A percentile compares a stretch with the other conserved stretches of the same genome.
Evolutionary conservation across 2,113 vertebrate species (phyloP).

Genomic region (Salminus brasiliensis): DNA sequence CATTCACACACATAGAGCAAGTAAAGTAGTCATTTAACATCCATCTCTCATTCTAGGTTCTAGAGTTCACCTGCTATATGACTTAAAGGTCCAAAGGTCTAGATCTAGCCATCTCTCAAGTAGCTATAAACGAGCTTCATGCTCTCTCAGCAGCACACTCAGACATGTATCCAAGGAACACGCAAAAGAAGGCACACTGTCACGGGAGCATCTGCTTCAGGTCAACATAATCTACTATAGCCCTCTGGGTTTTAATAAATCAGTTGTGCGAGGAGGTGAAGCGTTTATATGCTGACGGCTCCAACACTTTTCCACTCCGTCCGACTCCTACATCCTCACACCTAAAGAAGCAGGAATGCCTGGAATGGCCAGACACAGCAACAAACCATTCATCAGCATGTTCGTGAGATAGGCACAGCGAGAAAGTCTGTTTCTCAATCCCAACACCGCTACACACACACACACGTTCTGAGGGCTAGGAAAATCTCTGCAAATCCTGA

Average conservation of each 20-base stretch:
- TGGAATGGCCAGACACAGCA: slow-evolving; percentile 21
- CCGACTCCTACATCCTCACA: slow-evolving; percentile 22
- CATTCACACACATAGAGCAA: too few species aligned
- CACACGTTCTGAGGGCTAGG: background rate
- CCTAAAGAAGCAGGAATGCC: slow-evolving; percentile 29
- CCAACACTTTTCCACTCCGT: slow-evolving; percentile 28
- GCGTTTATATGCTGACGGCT: slow-evolving; percentile 1
- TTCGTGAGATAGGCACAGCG: background rate
- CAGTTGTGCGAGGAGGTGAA: background rate
- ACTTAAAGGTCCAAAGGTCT: background rate
- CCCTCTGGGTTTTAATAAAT: slow-evolving; percentile 28
- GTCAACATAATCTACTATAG: slow-evolving; percentile 5
- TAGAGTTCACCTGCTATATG: too few species aligned
- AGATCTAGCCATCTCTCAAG: too few species aligned
- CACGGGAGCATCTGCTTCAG: slow-evolving; percentile 39
- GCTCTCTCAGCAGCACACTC: background rate
- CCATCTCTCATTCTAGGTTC: too few species aligned
- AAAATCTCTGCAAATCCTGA: slow-evolving; percentile 21
- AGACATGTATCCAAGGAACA: slow-evolving; percentile 3
- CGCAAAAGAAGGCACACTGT: background rate
- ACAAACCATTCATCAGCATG: slow-evolving; percentile 25
- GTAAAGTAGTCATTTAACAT: too few species aligned
- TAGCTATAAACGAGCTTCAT: background rate
- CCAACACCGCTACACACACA: background rate
- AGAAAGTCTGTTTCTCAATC: slow-evolving; percentile 1